A percentile compares a stretch with the other conserved stretches of the same genome.
These are phyloP conservation scores for Rhagium mordax DNA, from an alignment of 2,888 invertebrate genomes.

Conservation along the genomic window DNA sequence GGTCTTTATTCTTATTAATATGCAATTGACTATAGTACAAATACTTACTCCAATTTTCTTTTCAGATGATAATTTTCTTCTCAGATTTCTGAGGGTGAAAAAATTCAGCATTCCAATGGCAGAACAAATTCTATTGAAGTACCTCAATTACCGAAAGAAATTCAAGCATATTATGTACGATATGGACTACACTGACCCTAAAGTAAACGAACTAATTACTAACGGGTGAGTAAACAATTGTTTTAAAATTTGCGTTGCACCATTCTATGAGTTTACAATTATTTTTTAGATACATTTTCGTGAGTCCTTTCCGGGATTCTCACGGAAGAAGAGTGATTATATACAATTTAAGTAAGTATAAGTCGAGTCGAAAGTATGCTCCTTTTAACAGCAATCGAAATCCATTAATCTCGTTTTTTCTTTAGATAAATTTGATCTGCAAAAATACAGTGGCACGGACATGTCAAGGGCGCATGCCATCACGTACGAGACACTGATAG, in stretches of 20 bases:
- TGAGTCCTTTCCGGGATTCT: constrained; percentile 82
- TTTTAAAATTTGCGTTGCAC: no score
- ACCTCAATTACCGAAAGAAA: constrained; percentile 81
- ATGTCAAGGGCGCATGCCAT: constrained; percentile 81
- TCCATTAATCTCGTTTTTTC: constrained; percentile 27
- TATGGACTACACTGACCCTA: constrained; percentile 77
- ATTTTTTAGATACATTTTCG: constrained; percentile 78
- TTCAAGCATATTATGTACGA: constrained; percentile 78
- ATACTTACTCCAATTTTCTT: constrained; percentile 51
- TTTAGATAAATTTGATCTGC: constrained; percentile 79
- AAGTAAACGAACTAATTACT: constrained; percentile 77
- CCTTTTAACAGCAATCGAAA: no score
- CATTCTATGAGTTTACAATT: neutral
- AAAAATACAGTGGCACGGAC: constrained; percentile 77
- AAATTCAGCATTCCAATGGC: constrained; percentile 87
- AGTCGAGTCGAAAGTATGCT: no score
- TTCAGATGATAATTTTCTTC: constrained; percentile 81
- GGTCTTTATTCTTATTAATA: no score
- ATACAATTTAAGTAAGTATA: constrained; percentile 58
- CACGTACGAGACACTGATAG: constrained; percentile 83
- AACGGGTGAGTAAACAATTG: constrained; percentile 73
- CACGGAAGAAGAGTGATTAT: constrained; percentile 83
- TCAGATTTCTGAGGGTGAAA: constrained; percentile 83
- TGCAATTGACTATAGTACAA: no score
- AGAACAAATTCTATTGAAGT: constrained; percentile 84